phyloP scores from a whole-genome alignment of 1,140 invertebrate genomes.

The Solen grandis region DNA sequence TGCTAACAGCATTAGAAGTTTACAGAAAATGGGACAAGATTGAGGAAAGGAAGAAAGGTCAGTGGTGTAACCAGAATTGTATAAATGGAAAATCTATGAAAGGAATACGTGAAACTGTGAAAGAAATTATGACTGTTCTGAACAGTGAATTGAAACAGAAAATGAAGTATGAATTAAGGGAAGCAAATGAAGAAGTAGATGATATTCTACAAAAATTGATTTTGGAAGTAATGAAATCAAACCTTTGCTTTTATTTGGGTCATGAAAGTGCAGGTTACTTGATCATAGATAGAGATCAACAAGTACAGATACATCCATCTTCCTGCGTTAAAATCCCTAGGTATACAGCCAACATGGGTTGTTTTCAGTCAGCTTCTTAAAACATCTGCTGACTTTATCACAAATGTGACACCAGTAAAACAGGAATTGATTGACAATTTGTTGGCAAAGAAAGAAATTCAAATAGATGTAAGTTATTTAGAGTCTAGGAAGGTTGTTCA shows the following conservation, averaged over 20 bases:
- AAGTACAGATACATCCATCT: conserved; percentile 72
- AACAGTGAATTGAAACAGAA: conserved; percentile 62
- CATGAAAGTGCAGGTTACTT: conserved; percentile 70
- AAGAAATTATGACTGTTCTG: conserved; percentile 65
- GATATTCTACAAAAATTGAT: conserved; percentile 58
- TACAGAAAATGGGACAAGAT: conserved; percentile 83
- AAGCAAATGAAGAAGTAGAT: conserved; percentile 26
- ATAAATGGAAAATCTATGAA: conserved; percentile 72
- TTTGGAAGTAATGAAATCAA: conserved; percentile 58
- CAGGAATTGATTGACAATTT: conserved; percentile 62
- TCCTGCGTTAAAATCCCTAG: conserved; percentile 63
- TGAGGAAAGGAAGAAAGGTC: conserved; percentile 63
- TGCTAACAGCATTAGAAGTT: conserved; percentile 95
- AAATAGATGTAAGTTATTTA: conserved; percentile 56
- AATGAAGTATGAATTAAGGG: conserved; percentile 58
- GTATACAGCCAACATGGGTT: conserved; percentile 67
- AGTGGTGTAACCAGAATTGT: conserved; percentile 72
- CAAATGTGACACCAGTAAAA: conserved; percentile 67
- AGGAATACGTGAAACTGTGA: conserved; percentile 64
- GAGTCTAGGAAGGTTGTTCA: conserved; percentile 41
- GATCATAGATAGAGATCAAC: conserved; percentile 53
- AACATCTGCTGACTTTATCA: conserved; percentile 73
- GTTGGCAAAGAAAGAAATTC: conserved; percentile 34
- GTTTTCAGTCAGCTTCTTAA: conserved; percentile 67
- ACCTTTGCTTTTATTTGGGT: conserved; percentile 69